Conservation (phyloP, 2,888 invertebrate species). For the Troilus luridus region DNA sequence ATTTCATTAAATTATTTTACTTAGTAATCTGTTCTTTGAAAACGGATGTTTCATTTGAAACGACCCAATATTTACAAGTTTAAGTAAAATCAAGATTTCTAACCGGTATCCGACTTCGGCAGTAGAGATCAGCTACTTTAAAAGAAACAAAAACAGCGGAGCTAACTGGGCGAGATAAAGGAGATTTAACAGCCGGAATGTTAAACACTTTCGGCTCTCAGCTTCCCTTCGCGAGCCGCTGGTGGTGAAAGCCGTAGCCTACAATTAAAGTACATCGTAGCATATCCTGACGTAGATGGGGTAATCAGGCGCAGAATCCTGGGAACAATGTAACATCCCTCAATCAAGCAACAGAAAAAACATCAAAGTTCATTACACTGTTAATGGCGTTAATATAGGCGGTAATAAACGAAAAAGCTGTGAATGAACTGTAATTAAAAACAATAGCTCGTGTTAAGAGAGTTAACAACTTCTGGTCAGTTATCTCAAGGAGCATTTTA, state of each 20-base stretch:
- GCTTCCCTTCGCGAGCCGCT: neutral
- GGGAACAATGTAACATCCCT: neutral
- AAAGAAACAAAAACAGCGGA: neutral
- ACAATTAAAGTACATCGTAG: neutral
- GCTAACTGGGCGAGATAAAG: neutral
- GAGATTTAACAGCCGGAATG: constrained; percentile 4
- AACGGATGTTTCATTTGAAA: no score
- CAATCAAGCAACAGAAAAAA: neutral
- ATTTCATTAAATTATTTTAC: no score
- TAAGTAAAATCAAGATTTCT: neutral
- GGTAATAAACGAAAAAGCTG: neutral
- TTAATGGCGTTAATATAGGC: neutral
- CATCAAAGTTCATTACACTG: neutral
- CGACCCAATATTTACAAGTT: no score
- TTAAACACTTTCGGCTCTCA: neutral
- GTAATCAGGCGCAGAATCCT: neutral
- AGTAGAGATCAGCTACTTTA: neutral
- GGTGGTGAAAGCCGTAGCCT: neutral
- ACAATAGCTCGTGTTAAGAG: neutral
- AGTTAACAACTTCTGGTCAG: neutral
- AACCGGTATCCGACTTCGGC: neutral
- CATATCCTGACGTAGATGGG: neutral
- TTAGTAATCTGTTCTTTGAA: no score
- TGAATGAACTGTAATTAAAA: neutral
- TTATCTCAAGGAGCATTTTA: neutral